Conservation (phyloP, 1,140 invertebrate species). For the Drosophila subobscura region DNA sequence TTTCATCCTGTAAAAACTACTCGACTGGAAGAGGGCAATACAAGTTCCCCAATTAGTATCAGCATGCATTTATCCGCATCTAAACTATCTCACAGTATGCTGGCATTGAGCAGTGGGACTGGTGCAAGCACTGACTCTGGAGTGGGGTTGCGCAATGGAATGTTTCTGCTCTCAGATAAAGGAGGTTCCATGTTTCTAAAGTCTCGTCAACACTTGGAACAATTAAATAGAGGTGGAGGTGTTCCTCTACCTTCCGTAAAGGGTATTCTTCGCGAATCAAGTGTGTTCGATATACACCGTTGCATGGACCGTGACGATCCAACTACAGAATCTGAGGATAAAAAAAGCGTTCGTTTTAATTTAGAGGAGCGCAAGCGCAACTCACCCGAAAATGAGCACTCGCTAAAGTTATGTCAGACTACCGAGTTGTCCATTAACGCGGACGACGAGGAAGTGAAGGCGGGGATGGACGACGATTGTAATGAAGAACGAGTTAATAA, state of each 20-base stretch:
- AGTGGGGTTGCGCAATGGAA: slow-evolving; percentile 31
- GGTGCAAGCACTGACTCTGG: background rate
- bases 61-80: slow-evolving; percentile 40
- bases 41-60: slow-evolving; percentile 62
- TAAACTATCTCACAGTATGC: background rate
- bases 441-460: slow-evolving; percentile 50
- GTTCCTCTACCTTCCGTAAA: slow-evolving; percentile 82
- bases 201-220: slow-evolving; percentile 76
- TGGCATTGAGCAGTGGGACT: background rate
- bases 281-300: slow-evolving; percentile 84
- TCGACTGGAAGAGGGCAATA: slow-evolving; percentile 67
- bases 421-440: slow-evolving; percentile 51
- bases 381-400: slow-evolving; percentile 49
- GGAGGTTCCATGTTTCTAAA: slow-evolving; percentile 89
- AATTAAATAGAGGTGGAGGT: slow-evolving; percentile 14
- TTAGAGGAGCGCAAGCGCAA: slow-evolving; percentile 82
- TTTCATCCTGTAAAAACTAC: slow-evolving; percentile 67
- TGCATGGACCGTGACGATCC: slow-evolving; percentile 58
- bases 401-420: slow-evolving; percentile 38
- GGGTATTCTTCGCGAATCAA: slow-evolving; percentile 89
- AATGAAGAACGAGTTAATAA: slow-evolving; percentile 34
- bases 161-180: slow-evolving; percentile 64
- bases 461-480: slow-evolving; percentile 22
- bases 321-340: slow-evolving; percentile 61
- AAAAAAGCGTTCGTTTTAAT: slow-evolving; percentile 89